A percentile compares a stretch with the other conserved stretches of the same genome.
These are phyloP conservation scores for Mormyrops attenuatus DNA, from an alignment of 2,797 vertebrate genomes.

Conservation along the genomic window DNA sequence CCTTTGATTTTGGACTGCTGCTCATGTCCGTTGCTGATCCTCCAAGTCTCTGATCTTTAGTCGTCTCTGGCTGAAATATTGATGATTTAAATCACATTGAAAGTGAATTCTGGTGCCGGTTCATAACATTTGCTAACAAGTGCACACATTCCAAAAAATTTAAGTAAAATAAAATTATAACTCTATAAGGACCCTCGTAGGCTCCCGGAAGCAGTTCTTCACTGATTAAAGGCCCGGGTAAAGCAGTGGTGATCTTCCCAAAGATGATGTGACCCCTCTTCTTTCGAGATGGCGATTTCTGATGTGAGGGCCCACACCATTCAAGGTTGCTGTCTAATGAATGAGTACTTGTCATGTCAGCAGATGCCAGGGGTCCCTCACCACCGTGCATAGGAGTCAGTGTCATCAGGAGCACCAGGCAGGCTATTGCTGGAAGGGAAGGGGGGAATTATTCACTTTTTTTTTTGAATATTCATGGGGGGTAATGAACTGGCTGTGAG, in stretches of 20 bases:
- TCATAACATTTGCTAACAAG: not conserved
- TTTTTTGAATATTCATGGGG: constrained; percentile 61
- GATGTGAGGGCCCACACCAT: constrained; percentile 44
- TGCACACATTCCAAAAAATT: not conserved
- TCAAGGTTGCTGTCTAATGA: constrained; percentile 43
- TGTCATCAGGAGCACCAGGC: constrained; percentile 40
- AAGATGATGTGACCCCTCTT: constrained; percentile 33
- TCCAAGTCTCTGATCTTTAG: not conserved
- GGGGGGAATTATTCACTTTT: constrained; percentile 10
- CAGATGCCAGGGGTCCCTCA: constrained; percentile 51
- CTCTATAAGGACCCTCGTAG: not conserved
- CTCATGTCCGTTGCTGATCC: not conserved
- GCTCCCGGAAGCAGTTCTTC: constrained; percentile 37
- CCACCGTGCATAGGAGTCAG: constrained; percentile 17
- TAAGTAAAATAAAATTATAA: not conserved
- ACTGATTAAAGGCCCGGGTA: constrained; percentile 16
- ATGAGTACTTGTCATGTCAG: constrained; percentile 55
- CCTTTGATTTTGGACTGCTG: not conserved
- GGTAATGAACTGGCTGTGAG: constrained; percentile 30
- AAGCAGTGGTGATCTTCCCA: constrained; percentile 24
- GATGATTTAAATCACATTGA: not conserved
- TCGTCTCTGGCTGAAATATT: not conserved
- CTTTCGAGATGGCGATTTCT: constrained; percentile 44
- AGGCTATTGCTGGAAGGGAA: constrained; percentile 19
- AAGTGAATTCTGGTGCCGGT: not conserved